Conservation (phyloP, 2,797 vertebrate genomes). For the Premnoplex brunnescens region DNA sequence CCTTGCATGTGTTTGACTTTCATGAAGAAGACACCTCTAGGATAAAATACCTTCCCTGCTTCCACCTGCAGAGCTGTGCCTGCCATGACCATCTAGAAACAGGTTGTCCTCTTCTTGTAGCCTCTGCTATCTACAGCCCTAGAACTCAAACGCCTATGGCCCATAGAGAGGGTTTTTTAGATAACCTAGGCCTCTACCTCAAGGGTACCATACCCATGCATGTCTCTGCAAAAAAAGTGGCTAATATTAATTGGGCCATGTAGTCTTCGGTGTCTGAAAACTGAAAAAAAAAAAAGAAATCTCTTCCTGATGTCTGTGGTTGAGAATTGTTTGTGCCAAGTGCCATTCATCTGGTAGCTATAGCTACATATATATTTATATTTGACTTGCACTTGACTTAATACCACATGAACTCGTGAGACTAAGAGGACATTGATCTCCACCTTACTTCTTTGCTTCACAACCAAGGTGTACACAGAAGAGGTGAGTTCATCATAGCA, state of each 20-base stretch:
- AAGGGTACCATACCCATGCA: too few relatives aligned
- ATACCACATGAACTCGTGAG: background rate
- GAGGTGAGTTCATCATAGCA: background rate
- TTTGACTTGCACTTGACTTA: slow-evolving; percentile 52
- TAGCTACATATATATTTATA: slow-evolving; percentile 33
- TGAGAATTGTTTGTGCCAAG: slow-evolving; percentile 15
- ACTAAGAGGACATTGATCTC: background rate
- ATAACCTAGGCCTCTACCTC: background rate
- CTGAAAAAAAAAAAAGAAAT: background rate
- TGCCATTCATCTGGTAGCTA: slow-evolving; percentile 32
- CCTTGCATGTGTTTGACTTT: background rate
- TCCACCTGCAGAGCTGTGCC: background rate
- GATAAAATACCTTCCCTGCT: background rate
- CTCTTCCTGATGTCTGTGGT: slow-evolving; percentile 1
- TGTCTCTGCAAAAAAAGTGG: background rate
- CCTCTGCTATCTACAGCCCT: background rate
- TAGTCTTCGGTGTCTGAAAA: background rate
- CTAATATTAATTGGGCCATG: background rate
- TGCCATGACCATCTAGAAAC: background rate
- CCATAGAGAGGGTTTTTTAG: background rate
- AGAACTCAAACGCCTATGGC: background rate
- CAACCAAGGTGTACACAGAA: background rate
- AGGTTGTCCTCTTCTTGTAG: background rate
- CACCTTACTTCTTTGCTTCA: background rate
- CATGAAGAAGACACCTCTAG: background rate